Evolutionary conservation across 2,797 vertebrate species (phyloP).

Genomic region (Microctenopoma stevenorrisi): DNA sequence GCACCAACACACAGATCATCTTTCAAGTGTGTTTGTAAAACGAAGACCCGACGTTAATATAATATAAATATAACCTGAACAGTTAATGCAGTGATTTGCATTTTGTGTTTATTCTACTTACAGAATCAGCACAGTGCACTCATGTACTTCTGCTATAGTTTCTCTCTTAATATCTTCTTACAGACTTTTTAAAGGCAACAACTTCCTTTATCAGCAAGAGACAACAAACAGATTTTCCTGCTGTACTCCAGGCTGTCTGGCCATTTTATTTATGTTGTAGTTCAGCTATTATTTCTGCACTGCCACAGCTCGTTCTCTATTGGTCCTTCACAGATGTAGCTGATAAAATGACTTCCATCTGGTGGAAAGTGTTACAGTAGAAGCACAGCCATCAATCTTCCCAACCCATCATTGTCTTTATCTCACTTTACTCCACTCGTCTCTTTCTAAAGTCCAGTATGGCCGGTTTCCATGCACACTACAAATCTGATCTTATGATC

Average conservation of each 20-base stretch:
- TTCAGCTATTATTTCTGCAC: conserved; percentile 13
- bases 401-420: not conserved
- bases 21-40: conserved; percentile 23
- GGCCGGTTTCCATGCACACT: too few species aligned
- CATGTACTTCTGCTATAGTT: not conserved
- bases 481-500: too few species aligned
- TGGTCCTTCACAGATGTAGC: conserved; percentile 2
- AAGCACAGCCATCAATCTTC: not conserved
- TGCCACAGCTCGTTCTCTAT: not conserved
- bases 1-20: conserved; percentile 16
- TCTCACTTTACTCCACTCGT: not conserved
- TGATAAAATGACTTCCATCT: not conserved
- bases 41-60: not conserved
- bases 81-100: not conserved
- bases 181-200: not conserved
- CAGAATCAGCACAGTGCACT: not conserved
- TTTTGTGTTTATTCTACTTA: conserved; percentile 7
- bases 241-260: too few species aligned
- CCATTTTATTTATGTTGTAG: not conserved
- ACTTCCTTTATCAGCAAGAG: conserved; percentile 14
- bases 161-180: not conserved
- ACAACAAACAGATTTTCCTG: conserved; percentile 13
- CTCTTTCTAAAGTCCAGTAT: too few species aligned
- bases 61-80: not conserved
- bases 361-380: not conserved